Conservation (phyloP, 2,797 vertebrate species). For the Pseudochromis fuscus region DNA sequence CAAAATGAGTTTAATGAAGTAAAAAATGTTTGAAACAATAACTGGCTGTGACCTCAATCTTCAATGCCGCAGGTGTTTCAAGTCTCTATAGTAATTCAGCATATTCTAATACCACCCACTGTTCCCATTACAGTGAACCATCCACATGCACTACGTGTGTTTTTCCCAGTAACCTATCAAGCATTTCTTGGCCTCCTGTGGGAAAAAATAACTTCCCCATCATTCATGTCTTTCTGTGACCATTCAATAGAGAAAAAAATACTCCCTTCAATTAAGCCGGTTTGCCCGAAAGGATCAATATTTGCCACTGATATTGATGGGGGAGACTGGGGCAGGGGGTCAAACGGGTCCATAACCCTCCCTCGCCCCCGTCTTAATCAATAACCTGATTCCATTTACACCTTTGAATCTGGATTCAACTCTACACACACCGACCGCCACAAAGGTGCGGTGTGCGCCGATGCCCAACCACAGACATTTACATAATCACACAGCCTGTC, state of each 20-base stretch:
- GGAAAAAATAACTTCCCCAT: slow-evolving; percentile 14
- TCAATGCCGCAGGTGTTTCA: background rate
- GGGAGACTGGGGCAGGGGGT: slow-evolving; percentile 36
- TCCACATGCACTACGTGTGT: background rate
- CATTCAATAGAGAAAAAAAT: slow-evolving; percentile 33
- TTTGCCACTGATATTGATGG: slow-evolving; percentile 45
- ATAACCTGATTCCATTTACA: slow-evolving; percentile 58
- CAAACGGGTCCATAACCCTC: slow-evolving; percentile 56
- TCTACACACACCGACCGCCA: background rate
- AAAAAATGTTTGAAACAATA: no score
- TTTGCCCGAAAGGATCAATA: slow-evolving; percentile 64
- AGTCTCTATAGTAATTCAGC: background rate
- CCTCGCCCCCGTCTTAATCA: slow-evolving; percentile 56
- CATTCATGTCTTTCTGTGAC: slow-evolving; percentile 39
- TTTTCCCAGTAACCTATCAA: slow-evolving; percentile 13
- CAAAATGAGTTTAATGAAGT: background rate
- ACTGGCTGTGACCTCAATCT: no score
- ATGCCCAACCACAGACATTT: slow-evolving; percentile 37
- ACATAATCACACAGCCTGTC: slow-evolving; percentile 62
- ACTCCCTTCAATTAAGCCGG: slow-evolving; percentile 41
- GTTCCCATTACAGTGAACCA: background rate
- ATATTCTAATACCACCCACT: background rate
- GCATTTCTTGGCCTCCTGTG: background rate
- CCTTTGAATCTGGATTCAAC: slow-evolving; percentile 33
- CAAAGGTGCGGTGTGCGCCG: slow-evolving; percentile 11